Conservation (phyloP, 2,113 vertebrate species). For the Neogale vison region DNA sequence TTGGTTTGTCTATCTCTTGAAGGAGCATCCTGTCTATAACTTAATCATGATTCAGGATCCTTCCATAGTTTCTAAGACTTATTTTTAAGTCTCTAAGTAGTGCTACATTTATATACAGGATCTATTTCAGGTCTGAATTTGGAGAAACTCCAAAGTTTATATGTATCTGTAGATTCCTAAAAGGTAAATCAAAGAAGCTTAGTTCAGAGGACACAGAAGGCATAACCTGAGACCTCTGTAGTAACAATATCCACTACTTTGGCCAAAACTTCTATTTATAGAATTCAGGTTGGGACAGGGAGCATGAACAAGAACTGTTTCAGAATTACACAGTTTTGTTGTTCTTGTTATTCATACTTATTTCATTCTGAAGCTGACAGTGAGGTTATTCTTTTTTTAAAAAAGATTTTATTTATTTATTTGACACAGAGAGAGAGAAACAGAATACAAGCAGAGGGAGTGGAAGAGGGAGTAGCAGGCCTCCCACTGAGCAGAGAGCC, state of each 20-base stretch:
- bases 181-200: background rate
- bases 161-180: background rate
- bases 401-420: no score
- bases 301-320: background rate
- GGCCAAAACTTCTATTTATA: background rate
- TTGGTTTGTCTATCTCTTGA: background rate
- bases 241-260: background rate
- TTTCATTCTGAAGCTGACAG: background rate
- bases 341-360: background rate
- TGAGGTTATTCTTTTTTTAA: background rate
- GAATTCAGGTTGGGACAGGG: background rate
- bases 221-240: background rate
- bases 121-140: slow-evolving; percentile 21
- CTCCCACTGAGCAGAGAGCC: no score
- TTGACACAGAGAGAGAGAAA: no score
- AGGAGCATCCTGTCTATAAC: background rate
- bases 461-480: no score
- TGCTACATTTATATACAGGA: background rate
- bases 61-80: background rate
- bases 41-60: background rate
- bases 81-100: background rate
- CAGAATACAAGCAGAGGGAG: no score
- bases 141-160: background rate
- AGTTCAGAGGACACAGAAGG: background rate
- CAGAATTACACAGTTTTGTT: background rate